Evolutionary conservation across 2,113 vertebrate genomes (phyloP).

Genomic region (Brevimyrus niger): DNA sequence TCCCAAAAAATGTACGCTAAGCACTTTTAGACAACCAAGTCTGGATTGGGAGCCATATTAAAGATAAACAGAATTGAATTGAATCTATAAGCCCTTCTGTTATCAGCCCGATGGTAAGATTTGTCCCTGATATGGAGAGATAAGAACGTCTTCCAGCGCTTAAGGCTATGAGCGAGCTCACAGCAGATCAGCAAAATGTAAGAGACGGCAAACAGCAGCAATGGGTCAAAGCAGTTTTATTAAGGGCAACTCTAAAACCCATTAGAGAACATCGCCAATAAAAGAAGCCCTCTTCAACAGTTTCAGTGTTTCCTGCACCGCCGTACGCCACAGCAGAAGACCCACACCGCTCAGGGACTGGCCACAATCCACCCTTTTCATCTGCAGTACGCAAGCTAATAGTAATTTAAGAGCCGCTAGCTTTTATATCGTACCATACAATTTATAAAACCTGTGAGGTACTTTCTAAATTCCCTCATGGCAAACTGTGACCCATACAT

Average conservation of each 20-base stretch:
- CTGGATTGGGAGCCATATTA: neutral
- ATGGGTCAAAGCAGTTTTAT: conserved; percentile 31
- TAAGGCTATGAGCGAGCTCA: neutral
- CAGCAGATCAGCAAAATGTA: conserved; percentile 1
- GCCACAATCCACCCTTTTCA: neutral
- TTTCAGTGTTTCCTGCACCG: neutral
- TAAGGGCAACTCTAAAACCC: conserved; percentile 25
- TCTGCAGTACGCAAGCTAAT: neutral
- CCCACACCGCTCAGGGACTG: neutral
- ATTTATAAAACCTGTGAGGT: neutral
- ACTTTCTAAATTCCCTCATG: neutral
- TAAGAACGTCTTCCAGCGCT: conserved; percentile 7
- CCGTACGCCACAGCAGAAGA: neutral
- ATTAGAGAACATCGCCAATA: conserved; percentile 9
- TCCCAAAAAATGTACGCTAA: neutral
- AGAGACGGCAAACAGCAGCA: conserved; percentile 17
- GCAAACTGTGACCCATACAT: neutral
- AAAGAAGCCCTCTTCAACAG: conserved; percentile 20
- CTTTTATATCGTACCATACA: neutral
- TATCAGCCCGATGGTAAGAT: neutral
- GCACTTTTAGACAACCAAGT: neutral
- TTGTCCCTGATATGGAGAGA: neutral
- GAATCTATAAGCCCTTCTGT: neutral
- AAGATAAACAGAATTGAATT: conserved; percentile 5
- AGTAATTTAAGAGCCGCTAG: neutral